Conservation (phyloP, 2,113 vertebrate genomes). For the Willisornis vidua region DNA sequence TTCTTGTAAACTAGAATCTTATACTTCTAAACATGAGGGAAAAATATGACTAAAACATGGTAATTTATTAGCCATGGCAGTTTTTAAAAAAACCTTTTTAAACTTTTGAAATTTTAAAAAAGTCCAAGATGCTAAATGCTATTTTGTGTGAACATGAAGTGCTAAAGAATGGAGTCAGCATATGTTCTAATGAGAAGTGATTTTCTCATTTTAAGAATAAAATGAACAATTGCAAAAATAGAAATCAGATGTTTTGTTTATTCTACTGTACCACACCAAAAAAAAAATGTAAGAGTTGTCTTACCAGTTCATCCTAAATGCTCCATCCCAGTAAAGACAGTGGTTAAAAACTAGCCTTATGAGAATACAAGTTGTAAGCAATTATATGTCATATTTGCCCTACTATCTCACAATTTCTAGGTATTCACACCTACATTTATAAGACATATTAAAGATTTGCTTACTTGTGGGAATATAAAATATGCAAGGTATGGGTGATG, state of each 20-base stretch:
- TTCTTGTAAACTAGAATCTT: background rate
- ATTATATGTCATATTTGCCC: background rate
- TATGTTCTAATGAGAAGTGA: background rate
- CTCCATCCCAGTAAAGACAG: background rate
- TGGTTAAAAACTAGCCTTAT: background rate
- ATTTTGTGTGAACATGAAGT: background rate
- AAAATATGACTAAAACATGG: background rate
- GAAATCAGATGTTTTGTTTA: background rate
- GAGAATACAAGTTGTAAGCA: accelerated
- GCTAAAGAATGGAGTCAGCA: background rate
- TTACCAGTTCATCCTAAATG: background rate
- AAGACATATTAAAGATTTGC: background rate
- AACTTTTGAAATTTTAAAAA: background rate
- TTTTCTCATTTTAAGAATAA: background rate
- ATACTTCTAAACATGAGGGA: background rate
- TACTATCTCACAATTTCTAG: background rate
- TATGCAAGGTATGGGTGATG: background rate
- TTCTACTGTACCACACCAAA: background rate
- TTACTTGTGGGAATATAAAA: background rate
- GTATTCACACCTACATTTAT: background rate
- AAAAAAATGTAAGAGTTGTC: background rate
- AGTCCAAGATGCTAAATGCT: background rate
- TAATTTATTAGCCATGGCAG: background rate
- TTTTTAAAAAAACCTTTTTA: background rate
- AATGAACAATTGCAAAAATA: background rate